Base-by-base conservation (phyloP, 2,797 vertebrate genomes). In the Jordanella pulchra region DNA sequence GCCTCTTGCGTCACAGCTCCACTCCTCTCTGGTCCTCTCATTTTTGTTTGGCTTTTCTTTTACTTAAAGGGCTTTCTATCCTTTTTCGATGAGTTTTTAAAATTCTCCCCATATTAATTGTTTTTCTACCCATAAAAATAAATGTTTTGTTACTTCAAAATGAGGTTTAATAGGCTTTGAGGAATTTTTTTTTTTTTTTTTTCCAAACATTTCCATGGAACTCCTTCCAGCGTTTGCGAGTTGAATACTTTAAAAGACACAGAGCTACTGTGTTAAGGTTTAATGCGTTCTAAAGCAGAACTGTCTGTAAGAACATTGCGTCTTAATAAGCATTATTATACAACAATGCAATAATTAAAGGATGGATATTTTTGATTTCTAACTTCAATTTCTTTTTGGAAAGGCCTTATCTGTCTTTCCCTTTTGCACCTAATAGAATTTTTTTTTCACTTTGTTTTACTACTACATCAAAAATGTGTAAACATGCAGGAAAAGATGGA, bases 1-100 rank as follows among this genome's bases (percentile, higher is more conserved):
- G n/a, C 21, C 21, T 80, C 81, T 69, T 82, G 65, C 71, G 53
- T 87, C 84, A 85, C 74, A 70, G 65, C 51, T 76, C 21, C 21
- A 44, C 14, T 7, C 67, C 73, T 64, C 48, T 73, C 27, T 58
- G 42, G n/a, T 42, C 63, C 21, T 63, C 18, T 81, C 56, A 14
- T 67, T 65, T 61, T 42, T 21, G 18, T 47, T 23, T 77, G 44
- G 27, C 66, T 25, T 68, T 47, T 39, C 21, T 71, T 67, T 48
- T 45, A n/a, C 39, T 42, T 6, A n/a, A 30, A 7, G 32, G 18
- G 65, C 48, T 65, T 82, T 69, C 65, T 45, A 47, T 77, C 65
- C 61, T 35, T 55, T 23, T 70, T 39, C 6, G 51, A 21, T 66
- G 12, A 13, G 67, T 7, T 51, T 10, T 60, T 51, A 27, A n/a